A percentile compares a stretch with the other conserved stretches of the same genome.
Conservation (phyloP, 2,888 invertebrate species). For the Noctua janthina region DNA sequence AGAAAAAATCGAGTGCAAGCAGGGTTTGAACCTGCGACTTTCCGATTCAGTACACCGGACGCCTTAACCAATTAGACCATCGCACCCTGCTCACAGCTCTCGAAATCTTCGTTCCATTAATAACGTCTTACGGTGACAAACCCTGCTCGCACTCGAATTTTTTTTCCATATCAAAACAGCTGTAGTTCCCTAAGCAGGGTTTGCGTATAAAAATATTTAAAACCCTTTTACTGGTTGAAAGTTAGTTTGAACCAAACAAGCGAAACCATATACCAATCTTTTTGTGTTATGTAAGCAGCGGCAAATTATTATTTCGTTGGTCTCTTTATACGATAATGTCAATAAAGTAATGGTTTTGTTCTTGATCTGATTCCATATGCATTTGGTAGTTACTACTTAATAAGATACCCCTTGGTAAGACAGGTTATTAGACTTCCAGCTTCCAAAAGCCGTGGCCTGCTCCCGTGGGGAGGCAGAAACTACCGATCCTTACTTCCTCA, state of each 20-base stretch:
- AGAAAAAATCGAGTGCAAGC: too few relatives aligned
- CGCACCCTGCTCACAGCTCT: too few relatives aligned
- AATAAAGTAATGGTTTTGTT: background rate
- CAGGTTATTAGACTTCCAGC: background rate
- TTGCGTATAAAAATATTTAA: too few relatives aligned
- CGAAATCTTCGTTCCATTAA: too few relatives aligned
- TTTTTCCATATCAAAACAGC: too few relatives aligned
- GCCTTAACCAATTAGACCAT: too few relatives aligned
- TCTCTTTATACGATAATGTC: background rate
- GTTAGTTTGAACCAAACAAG: background rate
- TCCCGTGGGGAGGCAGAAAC: background rate
- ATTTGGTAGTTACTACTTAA: background rate
- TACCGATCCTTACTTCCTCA: background rate
- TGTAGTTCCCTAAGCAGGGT: too few relatives aligned
- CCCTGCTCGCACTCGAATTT: too few relatives aligned
- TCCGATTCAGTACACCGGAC: too few relatives aligned
- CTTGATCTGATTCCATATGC: background rate
- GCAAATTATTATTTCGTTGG: background rate
- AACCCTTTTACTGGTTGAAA: background rate
- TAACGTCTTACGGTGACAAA: too few relatives aligned
- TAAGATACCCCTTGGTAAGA: background rate
- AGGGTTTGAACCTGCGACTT: too few relatives aligned
- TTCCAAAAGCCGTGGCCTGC: background rate
- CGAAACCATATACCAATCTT: too few relatives aligned
- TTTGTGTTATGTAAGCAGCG: background rate